phyloP scores from a whole-genome alignment of 2,888 invertebrate species.

The Flexamia atlantica region DNA sequence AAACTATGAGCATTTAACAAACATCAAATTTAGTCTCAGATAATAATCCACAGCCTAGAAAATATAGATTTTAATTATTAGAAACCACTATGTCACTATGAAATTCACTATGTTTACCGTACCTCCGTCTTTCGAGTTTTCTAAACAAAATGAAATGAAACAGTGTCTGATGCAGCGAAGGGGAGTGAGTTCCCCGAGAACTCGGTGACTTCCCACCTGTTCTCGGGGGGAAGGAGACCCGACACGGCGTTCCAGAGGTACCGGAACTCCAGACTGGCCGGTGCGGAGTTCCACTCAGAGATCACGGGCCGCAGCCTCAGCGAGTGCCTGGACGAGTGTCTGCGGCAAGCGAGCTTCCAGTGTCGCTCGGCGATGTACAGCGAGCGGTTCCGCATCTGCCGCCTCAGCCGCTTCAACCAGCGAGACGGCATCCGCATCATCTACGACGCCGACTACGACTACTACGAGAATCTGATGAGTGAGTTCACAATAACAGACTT shows the following conservation, averaged over 20 bases:
- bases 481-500: conserved; percentile 74
- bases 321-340: conserved; percentile 93
- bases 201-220: conserved; percentile 90
- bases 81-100: too few relatives aligned
- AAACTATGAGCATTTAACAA: too few relatives aligned
- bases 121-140: conserved; percentile 5
- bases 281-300: conserved; percentile 90
- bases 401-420: conserved; percentile 91
- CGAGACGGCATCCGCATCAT: conserved; percentile 92
- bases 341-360: conserved; percentile 92
- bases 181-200: conserved; percentile 94
- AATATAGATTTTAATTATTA: too few relatives aligned
- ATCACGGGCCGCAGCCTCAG: conserved; percentile 92
- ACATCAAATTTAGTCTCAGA: too few relatives aligned
- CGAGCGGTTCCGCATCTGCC: conserved; percentile 89
- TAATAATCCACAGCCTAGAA: too few relatives aligned
- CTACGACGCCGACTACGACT: conserved; percentile 95
- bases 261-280: conserved; percentile 90
- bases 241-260: conserved; percentile 94
- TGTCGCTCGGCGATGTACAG: conserved; percentile 94
- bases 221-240: conserved; percentile 88
- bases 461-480: conserved; percentile 96
- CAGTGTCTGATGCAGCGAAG: conserved; percentile 79
- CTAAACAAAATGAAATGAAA: conserved; percentile 37
- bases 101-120: too few relatives aligned